Conservation (phyloP, 2,888 invertebrate genomes). For the Apodemia zela region DNA sequence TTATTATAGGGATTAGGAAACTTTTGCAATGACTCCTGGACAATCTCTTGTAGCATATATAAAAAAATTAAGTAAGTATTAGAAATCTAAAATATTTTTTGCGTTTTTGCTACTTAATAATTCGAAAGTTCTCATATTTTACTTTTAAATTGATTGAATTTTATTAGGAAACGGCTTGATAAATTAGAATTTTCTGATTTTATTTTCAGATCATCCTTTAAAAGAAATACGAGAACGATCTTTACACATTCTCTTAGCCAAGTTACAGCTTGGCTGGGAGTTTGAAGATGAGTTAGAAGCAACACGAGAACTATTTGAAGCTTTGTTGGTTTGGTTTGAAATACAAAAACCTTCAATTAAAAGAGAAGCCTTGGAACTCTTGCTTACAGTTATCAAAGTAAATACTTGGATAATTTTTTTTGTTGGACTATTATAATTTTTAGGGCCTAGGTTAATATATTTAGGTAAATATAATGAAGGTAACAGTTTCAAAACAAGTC, state of each 20-base stretch:
- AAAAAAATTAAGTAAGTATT: slow-evolving; percentile 55
- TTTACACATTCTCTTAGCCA: slow-evolving; percentile 76
- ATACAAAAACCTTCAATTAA: slow-evolving; percentile 75
- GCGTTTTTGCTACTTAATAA: too few species aligned
- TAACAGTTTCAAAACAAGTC: too few species aligned
- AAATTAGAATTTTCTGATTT: slow-evolving; percentile 21
- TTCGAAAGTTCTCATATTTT: too few species aligned
- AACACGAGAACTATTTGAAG: slow-evolving; percentile 79
- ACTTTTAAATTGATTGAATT: too few species aligned
- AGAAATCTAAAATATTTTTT: too few species aligned
- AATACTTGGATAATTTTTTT: slow-evolving; percentile 17
- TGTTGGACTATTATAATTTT: too few species aligned
- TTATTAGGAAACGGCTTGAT: too few species aligned
- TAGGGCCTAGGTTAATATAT: too few species aligned
- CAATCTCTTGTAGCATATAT: slow-evolving; percentile 47
- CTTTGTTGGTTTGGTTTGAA: slow-evolving; percentile 83
- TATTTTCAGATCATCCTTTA: slow-evolving; percentile 71
- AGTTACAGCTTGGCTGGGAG: slow-evolving; percentile 82
- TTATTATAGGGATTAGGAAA: too few species aligned
- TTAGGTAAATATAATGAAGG: too few species aligned
- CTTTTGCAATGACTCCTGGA: slow-evolving; percentile 35
- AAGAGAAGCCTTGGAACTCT: slow-evolving; percentile 78
- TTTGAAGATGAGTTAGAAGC: slow-evolving; percentile 81
- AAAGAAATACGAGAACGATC: slow-evolving; percentile 81
- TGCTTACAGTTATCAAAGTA: slow-evolving; percentile 80